Percentiles rank a stretch among this genome's conserved stretches.
These are phyloP conservation scores for Caenorhabditis sp. DNA, from an alignment of 2,888 invertebrate genomes.

Conservation along the genomic window DNA sequence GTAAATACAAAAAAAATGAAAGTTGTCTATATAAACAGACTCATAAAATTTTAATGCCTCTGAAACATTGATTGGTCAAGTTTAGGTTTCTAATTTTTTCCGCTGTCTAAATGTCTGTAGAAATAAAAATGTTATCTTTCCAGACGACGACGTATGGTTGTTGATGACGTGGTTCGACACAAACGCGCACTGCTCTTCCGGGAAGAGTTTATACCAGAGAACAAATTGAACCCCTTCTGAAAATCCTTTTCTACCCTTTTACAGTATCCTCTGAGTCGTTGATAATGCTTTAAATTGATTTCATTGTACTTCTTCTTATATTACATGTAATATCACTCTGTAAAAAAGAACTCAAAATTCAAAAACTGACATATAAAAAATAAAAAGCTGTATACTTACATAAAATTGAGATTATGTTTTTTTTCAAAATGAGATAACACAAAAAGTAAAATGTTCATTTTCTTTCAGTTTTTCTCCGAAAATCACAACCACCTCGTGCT, in stretches of 20 bases:
- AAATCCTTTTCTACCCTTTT: conserved; percentile 15
- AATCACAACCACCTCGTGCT: conserved; percentile 1
- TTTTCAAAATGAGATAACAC: no score
- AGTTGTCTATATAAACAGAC: neutral
- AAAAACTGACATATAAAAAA: neutral
- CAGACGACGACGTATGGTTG: conserved; percentile 59
- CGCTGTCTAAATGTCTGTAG: no score
- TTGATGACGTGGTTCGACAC: conserved; percentile 59
- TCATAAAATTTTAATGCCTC: neutral
- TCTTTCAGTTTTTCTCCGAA: neutral
- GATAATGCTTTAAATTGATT: conserved; percentile 48
- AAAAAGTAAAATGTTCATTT: conserved; percentile 6
- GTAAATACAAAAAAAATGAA: no score
- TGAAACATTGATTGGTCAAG: neutral
- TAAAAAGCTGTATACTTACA: no score
- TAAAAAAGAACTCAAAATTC: neutral
- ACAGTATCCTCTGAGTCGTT: conserved; percentile 25
- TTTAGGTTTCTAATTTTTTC: neutral
- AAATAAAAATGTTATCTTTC: conserved; percentile 28
- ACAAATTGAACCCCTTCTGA: conserved; percentile 30
- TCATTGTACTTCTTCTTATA: conserved; percentile 4
- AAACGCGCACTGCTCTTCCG: conserved; percentile 55
- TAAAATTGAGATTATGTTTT: no score
- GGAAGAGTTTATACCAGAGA: conserved; percentile 44
- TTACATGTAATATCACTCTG: neutral